Percentiles rank a stretch among this genome's conserved stretches.
These are phyloP conservation scores for Enhydra lutris DNA, from an alignment of 2,113 vertebrate species.

Conservation along the genomic window DNA sequence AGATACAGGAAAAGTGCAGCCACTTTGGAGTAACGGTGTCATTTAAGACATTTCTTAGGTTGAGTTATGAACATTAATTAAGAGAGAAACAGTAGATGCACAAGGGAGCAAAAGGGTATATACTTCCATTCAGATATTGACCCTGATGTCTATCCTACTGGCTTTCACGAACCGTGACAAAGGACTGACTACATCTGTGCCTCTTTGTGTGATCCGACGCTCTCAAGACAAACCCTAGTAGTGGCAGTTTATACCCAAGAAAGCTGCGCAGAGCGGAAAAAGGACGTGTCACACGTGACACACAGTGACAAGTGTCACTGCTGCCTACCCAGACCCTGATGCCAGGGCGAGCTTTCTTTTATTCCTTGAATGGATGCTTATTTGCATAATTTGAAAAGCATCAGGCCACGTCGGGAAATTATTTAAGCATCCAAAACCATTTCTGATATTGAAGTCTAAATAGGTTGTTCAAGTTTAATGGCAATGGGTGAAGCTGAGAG, in stretches of 20 bases:
- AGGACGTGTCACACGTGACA: fast-evolving
- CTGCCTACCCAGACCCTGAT: neutral
- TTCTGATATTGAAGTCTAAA: neutral
- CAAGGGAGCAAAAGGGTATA: fast-evolving
- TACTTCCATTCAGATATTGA: neutral
- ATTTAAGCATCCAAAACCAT: neutral
- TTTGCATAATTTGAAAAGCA: neutral
- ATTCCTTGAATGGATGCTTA: neutral
- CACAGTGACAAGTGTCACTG: fast-evolving
- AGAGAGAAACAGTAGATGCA: neutral
- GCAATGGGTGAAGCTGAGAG: neutral
- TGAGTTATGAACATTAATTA: neutral
- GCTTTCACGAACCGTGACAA: neutral
- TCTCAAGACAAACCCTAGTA: neutral
- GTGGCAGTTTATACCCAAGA: neutral
- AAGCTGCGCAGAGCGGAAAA: neutral
- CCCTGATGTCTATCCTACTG: too few relatives aligned
- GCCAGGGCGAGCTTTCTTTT: fast-evolving
- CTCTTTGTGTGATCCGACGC: fast-evolving
- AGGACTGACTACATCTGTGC: fast-evolving
- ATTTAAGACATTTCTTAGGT: neutral
- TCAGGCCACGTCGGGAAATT: neutral
- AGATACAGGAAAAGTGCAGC: fast-evolving
- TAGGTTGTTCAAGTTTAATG: neutral
- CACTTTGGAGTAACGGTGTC: fast-evolving